Conservation (phyloP, 2,113 vertebrate genomes). For the Ctenomys sociabilis region DNA sequence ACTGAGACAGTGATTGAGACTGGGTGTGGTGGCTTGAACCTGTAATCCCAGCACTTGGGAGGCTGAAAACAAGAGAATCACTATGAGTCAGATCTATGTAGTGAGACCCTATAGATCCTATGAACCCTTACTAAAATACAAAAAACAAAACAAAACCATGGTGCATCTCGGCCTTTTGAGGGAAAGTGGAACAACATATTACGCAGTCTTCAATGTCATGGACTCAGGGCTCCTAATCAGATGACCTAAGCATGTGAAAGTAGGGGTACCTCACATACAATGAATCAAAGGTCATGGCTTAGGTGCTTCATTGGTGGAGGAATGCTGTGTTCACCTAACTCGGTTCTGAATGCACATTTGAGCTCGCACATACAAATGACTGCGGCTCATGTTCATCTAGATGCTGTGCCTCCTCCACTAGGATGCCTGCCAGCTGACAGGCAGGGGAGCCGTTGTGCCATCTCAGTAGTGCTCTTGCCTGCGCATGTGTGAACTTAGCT, state of each 20-base stretch:
- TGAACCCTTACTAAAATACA: no score
- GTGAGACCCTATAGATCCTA: no score
- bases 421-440: constrained; percentile 53
- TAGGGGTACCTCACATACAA: neutral
- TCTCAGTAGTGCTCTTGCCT: neutral
- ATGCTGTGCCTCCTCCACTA: neutral
- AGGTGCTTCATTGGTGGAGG: neutral
- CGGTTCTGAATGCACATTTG: neutral
- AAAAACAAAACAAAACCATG: neutral
- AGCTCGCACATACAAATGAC: neutral
- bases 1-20: no score
- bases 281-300: neutral
- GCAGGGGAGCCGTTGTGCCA: constrained; percentile 41
- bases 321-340: neutral
- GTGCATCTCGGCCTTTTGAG: neutral
- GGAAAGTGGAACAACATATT: neutral
- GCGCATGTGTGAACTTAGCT: constrained; percentile 48
- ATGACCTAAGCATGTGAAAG: neutral
- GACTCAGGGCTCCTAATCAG: neutral
- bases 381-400: neutral
- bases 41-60: no score
- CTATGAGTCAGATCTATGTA: no score
- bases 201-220: neutral
- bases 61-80: no score
- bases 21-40: no score